Percentiles rank a stretch among this genome's conserved stretches.
These are phyloP conservation scores for Adineta ricciae DNA, from an alignment of 2,888 invertebrate genomes.

Conservation along the genomic window DNA sequence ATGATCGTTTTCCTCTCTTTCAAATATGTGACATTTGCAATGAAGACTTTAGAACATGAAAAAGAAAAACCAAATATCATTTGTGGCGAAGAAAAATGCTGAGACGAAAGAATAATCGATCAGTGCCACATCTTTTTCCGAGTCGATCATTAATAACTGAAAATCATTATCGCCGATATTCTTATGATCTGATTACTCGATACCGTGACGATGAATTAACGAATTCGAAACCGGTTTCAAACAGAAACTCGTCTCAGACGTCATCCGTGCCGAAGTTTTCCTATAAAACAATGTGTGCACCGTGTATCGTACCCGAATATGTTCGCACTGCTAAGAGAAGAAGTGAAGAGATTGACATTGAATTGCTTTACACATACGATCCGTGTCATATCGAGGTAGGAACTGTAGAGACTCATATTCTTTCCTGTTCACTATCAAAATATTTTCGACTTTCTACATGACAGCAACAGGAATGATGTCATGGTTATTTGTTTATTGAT, in stretches of 20 bases:
- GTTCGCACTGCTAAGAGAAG: background rate
- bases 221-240: background rate
- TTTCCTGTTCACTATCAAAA: too few relatives aligned
- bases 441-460: too few relatives aligned
- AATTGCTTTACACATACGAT: background rate
- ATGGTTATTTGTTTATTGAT: too few relatives aligned
- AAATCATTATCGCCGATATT: background rate
- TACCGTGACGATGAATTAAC: background rate
- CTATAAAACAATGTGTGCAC: background rate
- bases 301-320: background rate
- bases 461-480: too few relatives aligned
- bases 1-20: background rate
- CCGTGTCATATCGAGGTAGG: background rate
- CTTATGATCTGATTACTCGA: background rate
- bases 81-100: background rate
- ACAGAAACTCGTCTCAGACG: background rate
- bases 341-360: background rate
- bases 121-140: background rate
- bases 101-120: background rate
- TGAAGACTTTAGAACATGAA: background rate
- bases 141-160: background rate
- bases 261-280: background rate
- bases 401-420: too few relatives aligned
- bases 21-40: background rate
- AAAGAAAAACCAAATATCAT: background rate